Evolutionary conservation across 2,888 invertebrate species (phyloP).

Genomic region (Monochamus alternatus): DNA sequence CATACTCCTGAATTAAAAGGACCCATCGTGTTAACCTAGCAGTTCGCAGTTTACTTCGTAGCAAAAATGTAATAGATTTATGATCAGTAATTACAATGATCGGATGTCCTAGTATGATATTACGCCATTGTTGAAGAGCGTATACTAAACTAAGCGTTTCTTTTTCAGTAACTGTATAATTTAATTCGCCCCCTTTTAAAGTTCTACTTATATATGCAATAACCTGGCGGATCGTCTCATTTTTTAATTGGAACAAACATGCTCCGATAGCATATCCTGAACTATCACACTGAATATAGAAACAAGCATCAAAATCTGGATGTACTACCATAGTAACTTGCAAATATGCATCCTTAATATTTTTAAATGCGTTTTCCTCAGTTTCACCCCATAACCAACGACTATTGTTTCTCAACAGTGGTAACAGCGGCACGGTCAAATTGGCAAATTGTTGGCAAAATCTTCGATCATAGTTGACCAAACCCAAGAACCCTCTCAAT

Average conservation of each 20-base stretch:
- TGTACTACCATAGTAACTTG: slow-evolving; percentile 32
- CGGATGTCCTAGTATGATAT: too few relatives aligned
- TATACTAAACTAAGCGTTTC: slow-evolving; percentile 23
- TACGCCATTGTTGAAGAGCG: slow-evolving; percentile 20
- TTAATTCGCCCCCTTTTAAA: slow-evolving; percentile 24
- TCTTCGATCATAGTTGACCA: slow-evolving; percentile 39
- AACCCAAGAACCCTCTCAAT: slow-evolving; percentile 36
- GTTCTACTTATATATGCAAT: slow-evolving; percentile 26
- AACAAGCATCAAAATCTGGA: slow-evolving; percentile 22
- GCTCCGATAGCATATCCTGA: slow-evolving; percentile 44
- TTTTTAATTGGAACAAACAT: slow-evolving; percentile 41
- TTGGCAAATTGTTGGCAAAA: slow-evolving; percentile 22
- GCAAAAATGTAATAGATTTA: too few relatives aligned
- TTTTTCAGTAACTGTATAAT: slow-evolving; percentile 25
- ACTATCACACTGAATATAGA: slow-evolving; percentile 46
- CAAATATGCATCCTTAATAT: slow-evolving; percentile 26
- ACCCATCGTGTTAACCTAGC: too few relatives aligned
- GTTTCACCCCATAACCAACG: slow-evolving; percentile 16
- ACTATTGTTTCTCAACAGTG: slow-evolving; percentile 1
- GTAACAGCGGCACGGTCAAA: slow-evolving; percentile 1
- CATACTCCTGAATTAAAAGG: neutral
- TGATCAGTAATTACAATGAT: too few relatives aligned
- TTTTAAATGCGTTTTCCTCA: slow-evolving; percentile 28
- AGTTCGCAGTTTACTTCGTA: too few relatives aligned
- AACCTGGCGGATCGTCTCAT: neutral